Percentiles rank a stretch among this genome's conserved stretches.
These are phyloP conservation scores for Orchesella cincta DNA, from an alignment of 1,140 invertebrate genomes.

Conservation along the genomic window DNA sequence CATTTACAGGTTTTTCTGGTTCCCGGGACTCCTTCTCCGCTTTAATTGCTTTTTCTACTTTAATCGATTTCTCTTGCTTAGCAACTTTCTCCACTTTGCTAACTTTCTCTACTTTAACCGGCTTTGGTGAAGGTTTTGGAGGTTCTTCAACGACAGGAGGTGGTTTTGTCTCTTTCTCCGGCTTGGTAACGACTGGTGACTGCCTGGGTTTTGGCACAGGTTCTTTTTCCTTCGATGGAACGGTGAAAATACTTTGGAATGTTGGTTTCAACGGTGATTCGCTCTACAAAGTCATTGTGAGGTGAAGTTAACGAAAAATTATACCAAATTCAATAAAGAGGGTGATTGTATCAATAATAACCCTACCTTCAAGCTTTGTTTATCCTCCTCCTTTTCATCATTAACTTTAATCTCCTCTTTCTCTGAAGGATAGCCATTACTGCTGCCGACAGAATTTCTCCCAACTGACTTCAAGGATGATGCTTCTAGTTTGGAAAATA, in stretches of 20 bases:
- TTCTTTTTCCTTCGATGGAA: slow-evolving; percentile 23
- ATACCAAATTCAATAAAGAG: background rate
- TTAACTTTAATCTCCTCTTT: background rate
- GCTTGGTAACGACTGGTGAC: background rate
- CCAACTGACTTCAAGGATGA: background rate
- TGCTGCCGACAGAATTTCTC: background rate
- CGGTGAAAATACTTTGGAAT: slow-evolving; percentile 22
- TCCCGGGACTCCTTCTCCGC: background rate
- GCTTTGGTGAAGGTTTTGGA: background rate
- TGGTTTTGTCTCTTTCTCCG: background rate
- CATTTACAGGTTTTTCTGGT: too few relatives aligned
- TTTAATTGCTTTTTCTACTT: too few relatives aligned
- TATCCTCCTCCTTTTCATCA: background rate
- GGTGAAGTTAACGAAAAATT: too few relatives aligned
- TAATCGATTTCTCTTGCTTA: too few relatives aligned
- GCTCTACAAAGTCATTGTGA: background rate
- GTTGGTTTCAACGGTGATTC: slow-evolving; percentile 16
- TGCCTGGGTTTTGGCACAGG: slow-evolving; percentile 41
- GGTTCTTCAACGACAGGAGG: background rate
- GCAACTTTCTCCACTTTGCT: too few relatives aligned
- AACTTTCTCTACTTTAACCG: too few relatives aligned
- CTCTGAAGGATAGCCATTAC: background rate
- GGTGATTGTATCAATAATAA: background rate
- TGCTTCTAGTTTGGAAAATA: background rate
- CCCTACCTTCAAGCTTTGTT: background rate